Evolutionary conservation across 2,888 invertebrate species (phyloP), one percentile per base, ranked within the genome.

Genomic region (Melanostoma mellinum): DNA sequence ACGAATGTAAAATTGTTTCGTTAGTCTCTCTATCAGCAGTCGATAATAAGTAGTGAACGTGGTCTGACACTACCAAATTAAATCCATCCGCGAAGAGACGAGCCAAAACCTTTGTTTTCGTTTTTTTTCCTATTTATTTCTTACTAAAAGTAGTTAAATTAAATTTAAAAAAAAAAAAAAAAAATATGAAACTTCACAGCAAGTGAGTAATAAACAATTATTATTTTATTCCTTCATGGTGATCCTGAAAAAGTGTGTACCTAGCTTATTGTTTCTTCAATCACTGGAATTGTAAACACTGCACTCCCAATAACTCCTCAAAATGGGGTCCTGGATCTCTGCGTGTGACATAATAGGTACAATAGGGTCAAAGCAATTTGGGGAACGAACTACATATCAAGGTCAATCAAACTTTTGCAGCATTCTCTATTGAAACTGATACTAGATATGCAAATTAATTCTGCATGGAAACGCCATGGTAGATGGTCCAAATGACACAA

Each of bases 31-130:
- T 79, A 79, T 84, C 87, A 87, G 82, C 88, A 88, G 88, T 88
- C 88, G 87, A 86, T 86, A 86, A 86, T 88, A 88, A 88, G 87
- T 87, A 88, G 88, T 88, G 87, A 86, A 86, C 86, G 88, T 87
- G 87, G 87, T 86, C 87, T 86, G 87, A 88, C 88, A 87, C 87
- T 86, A 85, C 86, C 85, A 86, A 86, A 85, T 86, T 52, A 80
- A 68, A 78, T 79, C 80, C 67, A 78, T 78, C 77, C 74, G 74
- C 71, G 74, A 76, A 10, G 53, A 78, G 68, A 58, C 80, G 50
- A 61, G 42, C 65, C 71, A 33, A 68, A 63, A 61, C 46, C 55
- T 69, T 72, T 77, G 61, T 76, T 72, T 76, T 68, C 46, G 58
- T 67, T 82, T 50, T 36, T 63, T 46, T 48, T 33, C 1, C 20